phyloP scores from a whole-genome alignment of 92 coral and sea anemone genomes.

The Porites cylindrica region DNA sequence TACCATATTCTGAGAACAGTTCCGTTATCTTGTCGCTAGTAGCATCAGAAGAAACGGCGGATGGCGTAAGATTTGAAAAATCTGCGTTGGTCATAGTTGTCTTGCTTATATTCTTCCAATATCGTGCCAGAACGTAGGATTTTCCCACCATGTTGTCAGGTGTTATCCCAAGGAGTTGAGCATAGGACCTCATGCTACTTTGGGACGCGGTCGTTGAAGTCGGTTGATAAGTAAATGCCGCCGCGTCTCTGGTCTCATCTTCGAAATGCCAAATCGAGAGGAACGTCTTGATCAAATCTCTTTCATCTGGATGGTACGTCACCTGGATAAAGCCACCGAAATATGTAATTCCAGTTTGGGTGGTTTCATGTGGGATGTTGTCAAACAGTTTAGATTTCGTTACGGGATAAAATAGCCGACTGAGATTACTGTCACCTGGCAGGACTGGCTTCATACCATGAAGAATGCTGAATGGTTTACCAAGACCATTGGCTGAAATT shows the following conservation, averaged over 20 bases:
- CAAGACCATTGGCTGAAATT: slow-evolving; percentile 24
- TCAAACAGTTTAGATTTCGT: slow-evolving; percentile 35
- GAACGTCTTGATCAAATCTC: slow-evolving; percentile 38
- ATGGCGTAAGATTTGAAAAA: slow-evolving; percentile 9
- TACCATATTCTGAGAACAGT: slow-evolving; percentile 52
- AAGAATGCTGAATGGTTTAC: slow-evolving; percentile 36
- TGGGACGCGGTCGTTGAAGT: background rate
- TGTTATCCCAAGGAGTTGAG: slow-evolving; percentile 55
- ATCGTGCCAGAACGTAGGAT: slow-evolving; percentile 56
- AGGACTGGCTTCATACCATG: slow-evolving; percentile 29
- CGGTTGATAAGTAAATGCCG: slow-evolving; percentile 44
- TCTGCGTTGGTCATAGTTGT: slow-evolving; percentile 33
- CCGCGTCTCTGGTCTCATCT: slow-evolving; percentile 46
- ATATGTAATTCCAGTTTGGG: slow-evolving; percentile 14
- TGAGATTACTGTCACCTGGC: slow-evolving; percentile 2
- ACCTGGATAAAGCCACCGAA: slow-evolving; percentile 39
- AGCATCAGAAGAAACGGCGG: slow-evolving; percentile 15
- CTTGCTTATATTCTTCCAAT: slow-evolving; percentile 44
- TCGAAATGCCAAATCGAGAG: slow-evolving; percentile 45
- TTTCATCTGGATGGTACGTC: slow-evolving; percentile 52
- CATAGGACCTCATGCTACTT: slow-evolving; percentile 2
- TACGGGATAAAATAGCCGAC: slow-evolving; percentile 31
- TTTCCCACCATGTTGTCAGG: slow-evolving; percentile 56
- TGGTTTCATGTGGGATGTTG: slow-evolving; percentile 35
- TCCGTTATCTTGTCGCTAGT: slow-evolving; percentile 30